Evolutionary conservation across 2,797 vertebrate species (phyloP).

Genomic region (Fistularia commersonii): DNA sequence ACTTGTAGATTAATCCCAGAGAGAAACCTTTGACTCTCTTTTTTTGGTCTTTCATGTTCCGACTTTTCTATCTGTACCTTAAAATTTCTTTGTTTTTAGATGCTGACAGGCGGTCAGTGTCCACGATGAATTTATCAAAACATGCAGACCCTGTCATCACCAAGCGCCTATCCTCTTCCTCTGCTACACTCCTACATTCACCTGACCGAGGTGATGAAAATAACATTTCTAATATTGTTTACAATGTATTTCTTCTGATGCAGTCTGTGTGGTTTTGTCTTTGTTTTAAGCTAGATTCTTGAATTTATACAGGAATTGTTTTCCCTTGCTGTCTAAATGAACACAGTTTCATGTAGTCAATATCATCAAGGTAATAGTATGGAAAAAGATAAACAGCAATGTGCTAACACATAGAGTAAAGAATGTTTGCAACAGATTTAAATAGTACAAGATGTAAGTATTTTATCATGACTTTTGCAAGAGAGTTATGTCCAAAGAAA

Average conservation of each 20-base stretch:
- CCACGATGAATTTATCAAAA: conserved; percentile 98
- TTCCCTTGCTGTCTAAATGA: neutral
- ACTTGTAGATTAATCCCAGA: conserved; percentile 28
- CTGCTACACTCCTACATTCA: conserved; percentile 95
- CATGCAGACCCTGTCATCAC: conserved; percentile 92
- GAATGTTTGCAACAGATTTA: no score
- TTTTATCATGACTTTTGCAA: no score
- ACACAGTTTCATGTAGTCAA: neutral
- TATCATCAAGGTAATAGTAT: no score
- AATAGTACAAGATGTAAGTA: no score
- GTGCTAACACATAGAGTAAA: neutral
- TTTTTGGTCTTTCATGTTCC: neutral
- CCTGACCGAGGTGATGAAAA: conserved; percentile 90
- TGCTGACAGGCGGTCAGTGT: conserved; percentile 93
- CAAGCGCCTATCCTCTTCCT: conserved; percentile 96
- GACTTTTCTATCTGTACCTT: conserved; percentile 5
- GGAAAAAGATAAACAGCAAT: neutral
- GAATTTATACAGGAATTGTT: neutral
- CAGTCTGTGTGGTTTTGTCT: no score
- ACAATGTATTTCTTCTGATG: no score
- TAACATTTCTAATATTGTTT: no score
- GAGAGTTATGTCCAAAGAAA: no score
- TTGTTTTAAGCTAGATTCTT: neutral
- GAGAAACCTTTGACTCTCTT: conserved; percentile 18
- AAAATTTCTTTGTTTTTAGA: conserved; percentile 73